Base-by-base conservation (phyloP, 2,888 invertebrate species). In the Palloptera scutellata region DNA sequence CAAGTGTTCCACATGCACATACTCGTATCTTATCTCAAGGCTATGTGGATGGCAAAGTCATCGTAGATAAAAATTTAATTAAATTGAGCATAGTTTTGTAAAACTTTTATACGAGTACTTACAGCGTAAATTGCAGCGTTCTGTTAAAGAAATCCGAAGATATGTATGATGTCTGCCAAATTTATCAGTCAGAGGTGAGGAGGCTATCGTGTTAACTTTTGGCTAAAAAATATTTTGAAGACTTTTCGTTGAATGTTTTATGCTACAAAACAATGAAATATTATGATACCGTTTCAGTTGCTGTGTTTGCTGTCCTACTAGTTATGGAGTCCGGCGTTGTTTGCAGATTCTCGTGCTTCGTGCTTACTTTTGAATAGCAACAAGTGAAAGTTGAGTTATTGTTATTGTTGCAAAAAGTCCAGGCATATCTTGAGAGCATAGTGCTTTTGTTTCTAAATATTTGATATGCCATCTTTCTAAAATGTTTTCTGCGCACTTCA, bases 101-200 rank as follows among this genome's bases (percentile, higher is more conserved):
- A 8, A 5, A 1, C 10, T 40, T 15, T 1, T 51, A 20, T 74
- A n/a, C n/a, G n/a, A n/a, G n/a, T n/a, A 88, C 93, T 90, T 88
- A 97, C 98, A 99, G 88, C 98, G 88, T 74, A 99, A 88, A 87
- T 98, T 99, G 85, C 99, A 99, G 72, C 92, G 88, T 86, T 99
- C 99, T 0, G 97, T 97, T 62, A 99, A 87, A 0, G 98, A 98
- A 78, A 99, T 97, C 73, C 99, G 88, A 63, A 99, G 87, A 83
- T 99, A 99, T 70, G 92, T 92, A 83, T 99, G 99, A 72, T 91
- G 87, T 69, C 99, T 88, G 11, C 95, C 95, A 86, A 93, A 95
- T 53, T 89, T 88, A 84, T 99, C 99, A 3, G 89, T 89, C 51
- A 97, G 83, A 9, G 89, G 77, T 6, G 78, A 74, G 40, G 66